Evolutionary conservation across 2,797 vertebrate genomes (phyloP), one percentile per base, ranked within the genome.

Genomic region (Cynopterus sphinx): DNA sequence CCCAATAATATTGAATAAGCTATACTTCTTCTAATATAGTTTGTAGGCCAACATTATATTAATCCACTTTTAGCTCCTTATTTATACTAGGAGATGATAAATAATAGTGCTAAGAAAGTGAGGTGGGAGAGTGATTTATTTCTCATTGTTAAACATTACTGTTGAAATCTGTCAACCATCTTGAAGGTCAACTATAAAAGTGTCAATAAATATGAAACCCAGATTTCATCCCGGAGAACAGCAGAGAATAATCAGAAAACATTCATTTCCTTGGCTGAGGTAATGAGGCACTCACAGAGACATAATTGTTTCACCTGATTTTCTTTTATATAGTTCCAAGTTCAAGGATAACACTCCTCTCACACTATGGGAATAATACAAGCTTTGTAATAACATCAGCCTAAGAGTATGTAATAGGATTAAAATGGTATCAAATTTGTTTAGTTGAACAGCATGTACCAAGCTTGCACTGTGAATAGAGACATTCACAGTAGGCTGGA

Each of bases 111-210:
- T 46, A 89, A 63, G 57, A 77, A 41, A 59, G 3, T 7, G 13
- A 33, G 61, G 61, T 67, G 43, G 31, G 71, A 68, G 68, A 0
- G 1, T 82, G 43, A 89, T 91, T 92, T 91, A 51, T 0, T 1
- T 96, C 53, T 95, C 39, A 70, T 63, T 92, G 83, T 94, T 91
- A 67, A 94, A 93, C 71, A 85, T 79, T 79, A 83, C 36, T 57
- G 61, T 73, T 87, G 90, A 90, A 96, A 90, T 84, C 81, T 95
- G 88, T 95, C 86, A 96, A 65, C 28, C 33, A 87, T 93, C 43
- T 46, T 90, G 89, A 84, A 96, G 95, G 22, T 89, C 88, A 97
- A 87, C 63, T 33, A 85, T 28, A 57, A 96, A 97, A 94, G 49
- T 89, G 5, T 70, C 84, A 93, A 82, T 61, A 95, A 82, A 92